These are phyloP conservation scores for Acanthornis magna DNA, from an alignment of 2,797 vertebrate genomes.

Conservation along the genomic window DNA sequence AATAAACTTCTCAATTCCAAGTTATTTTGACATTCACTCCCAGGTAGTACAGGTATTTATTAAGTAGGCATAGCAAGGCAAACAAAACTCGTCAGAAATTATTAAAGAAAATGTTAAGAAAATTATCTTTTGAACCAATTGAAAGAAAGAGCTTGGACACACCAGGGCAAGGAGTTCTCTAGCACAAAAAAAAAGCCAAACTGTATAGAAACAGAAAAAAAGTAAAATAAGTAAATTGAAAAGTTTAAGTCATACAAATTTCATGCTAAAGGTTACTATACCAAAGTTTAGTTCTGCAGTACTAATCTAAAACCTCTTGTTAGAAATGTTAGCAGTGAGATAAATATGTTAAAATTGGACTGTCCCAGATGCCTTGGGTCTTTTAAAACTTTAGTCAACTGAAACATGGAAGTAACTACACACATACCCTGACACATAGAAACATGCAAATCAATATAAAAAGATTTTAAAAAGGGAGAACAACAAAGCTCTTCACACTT, in stretches of 20 bases:
- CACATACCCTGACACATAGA: not conserved
- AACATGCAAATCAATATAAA: not conserved
- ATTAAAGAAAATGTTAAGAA: not conserved
- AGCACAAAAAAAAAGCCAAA: not conserved
- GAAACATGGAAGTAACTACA: not conserved
- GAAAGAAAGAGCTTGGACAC: not conserved
- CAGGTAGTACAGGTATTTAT: not conserved
- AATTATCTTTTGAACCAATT: not conserved
- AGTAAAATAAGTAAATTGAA: not conserved
- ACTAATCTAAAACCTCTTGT: conserved; percentile 45
- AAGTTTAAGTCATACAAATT: not conserved
- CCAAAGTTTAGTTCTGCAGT: conserved; percentile 14
- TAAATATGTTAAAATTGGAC: conserved; percentile 36
- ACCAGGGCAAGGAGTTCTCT: not conserved
- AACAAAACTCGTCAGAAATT: not conserved
- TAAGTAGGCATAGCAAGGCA: not conserved
- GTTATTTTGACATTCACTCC: not conserved
- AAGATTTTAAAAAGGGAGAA: not conserved
- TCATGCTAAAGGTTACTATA: not conserved
- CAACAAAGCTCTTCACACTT: not conserved
- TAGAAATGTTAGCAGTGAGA: conserved; percentile 42
- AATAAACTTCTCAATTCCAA: not conserved
- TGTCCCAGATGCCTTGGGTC: not conserved
- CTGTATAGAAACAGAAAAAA: not conserved
- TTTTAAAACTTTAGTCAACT: not conserved